These are phyloP conservation scores for Aphrophora alni DNA, from an alignment of 2,888 invertebrate species.

Conservation along the genomic window DNA sequence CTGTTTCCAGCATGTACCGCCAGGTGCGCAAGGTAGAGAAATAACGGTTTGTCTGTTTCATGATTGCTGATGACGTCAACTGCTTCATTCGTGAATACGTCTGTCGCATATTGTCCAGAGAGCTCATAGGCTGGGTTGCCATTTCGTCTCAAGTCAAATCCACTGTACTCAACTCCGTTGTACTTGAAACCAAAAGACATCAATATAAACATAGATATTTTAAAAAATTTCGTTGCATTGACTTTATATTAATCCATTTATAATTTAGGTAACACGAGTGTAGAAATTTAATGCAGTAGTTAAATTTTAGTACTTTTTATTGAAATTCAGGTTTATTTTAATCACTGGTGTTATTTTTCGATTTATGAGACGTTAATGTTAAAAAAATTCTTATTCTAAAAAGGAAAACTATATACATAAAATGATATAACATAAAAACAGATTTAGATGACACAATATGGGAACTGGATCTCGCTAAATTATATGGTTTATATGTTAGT, in stretches of 20 bases:
- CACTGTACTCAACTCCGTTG: constrained; percentile 52
- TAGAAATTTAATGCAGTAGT: neutral
- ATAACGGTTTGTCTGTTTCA: constrained; percentile 57
- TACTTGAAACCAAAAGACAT: constrained; percentile 43
- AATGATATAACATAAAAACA: too few relatives aligned
- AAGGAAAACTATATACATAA: too few relatives aligned
- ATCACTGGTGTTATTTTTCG: too few relatives aligned
- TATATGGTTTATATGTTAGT: too few relatives aligned
- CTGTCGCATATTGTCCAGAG: constrained; percentile 59
- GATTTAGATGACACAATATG: too few relatives aligned
- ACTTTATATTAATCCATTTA: neutral
- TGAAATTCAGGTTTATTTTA: too few relatives aligned
- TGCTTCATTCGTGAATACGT: constrained; percentile 60
- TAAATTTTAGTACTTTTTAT: neutral
- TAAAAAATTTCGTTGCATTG: neutral
- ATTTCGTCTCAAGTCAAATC: constrained; percentile 59
- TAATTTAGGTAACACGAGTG: neutral
- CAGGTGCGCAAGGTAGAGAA: constrained; percentile 62
- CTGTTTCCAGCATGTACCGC: constrained; percentile 63
- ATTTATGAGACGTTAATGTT: too few relatives aligned
- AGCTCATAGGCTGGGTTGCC: constrained; percentile 55
- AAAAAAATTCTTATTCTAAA: too few relatives aligned
- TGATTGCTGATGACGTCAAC: constrained; percentile 57
- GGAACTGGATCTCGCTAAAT: too few relatives aligned
- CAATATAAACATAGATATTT: neutral